A percentile compares a stretch with the other conserved stretches of the same genome.
Conservation (phyloP, 1,140 invertebrate genomes). For the Drosophila varians region DNA sequence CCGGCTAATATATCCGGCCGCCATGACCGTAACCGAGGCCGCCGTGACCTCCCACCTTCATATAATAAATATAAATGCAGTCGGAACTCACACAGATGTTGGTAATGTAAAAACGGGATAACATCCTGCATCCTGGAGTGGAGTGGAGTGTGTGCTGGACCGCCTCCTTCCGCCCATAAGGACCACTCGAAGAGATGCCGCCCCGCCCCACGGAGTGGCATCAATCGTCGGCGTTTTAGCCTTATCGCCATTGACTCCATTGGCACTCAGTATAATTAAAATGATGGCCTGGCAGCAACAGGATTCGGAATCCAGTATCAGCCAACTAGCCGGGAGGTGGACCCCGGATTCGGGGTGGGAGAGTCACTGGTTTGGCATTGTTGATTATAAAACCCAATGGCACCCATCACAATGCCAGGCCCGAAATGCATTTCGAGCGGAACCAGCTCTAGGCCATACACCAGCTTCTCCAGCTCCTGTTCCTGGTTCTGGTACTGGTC, state of each 20-base stretch:
- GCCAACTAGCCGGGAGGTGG: conserved; percentile 34
- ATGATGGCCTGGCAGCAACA: conserved; percentile 67
- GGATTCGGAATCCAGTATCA: conserved; percentile 21
- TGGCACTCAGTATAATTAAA: conserved; percentile 82
- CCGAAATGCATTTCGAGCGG: conserved; percentile 60
- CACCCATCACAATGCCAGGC: conserved; percentile 61
- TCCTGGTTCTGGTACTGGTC: background rate
- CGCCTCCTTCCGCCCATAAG: background rate
- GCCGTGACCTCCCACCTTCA: conserved; percentile 31
- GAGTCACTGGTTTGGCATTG: conserved; percentile 69
- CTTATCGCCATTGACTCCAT: conserved; percentile 81
- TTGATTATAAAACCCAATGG: conserved; percentile 80
- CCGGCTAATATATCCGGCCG: conserved; percentile 75
- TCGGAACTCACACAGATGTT: conserved; percentile 73
- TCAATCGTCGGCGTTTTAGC: conserved; percentile 70
- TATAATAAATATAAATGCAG: conserved; percentile 81
- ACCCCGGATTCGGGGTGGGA: conserved; percentile 16
- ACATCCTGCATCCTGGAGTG: conserved; percentile 17
- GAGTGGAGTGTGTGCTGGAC: conserved; percentile 4
- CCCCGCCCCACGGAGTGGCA: conserved; percentile 35
- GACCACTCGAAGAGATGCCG: conserved; percentile 12
- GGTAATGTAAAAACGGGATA: conserved; percentile 68
- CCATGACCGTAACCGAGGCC: conserved; percentile 59
- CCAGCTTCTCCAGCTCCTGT: conserved; percentile 1
- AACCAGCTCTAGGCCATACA: conserved; percentile 45